phyloP scores from a whole-genome alignment of 2,113 vertebrate genomes.

The Tamias sibiricus region DNA sequence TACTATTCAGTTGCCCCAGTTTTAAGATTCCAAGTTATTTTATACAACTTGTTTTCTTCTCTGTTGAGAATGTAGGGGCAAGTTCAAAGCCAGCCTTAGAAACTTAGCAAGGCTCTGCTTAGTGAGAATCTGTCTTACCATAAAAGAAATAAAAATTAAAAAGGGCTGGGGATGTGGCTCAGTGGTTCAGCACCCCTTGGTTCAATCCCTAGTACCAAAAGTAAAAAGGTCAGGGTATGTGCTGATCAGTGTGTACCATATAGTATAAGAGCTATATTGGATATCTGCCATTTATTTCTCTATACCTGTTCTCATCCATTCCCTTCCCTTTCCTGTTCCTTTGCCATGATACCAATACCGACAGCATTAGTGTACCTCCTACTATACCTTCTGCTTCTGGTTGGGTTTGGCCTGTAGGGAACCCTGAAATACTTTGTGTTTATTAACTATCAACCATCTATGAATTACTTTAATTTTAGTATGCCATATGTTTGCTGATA shows the following conservation, averaged over 20 bases:
- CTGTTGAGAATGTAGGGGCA: too few species aligned
- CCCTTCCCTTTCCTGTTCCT: not conserved
- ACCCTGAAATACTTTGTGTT: not conserved
- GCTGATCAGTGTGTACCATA: not conserved
- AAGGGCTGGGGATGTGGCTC: too few species aligned
- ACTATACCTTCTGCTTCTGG: not conserved
- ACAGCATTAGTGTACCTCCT: not conserved
- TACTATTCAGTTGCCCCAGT: too few species aligned
- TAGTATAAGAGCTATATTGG: not conserved
- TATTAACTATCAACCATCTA: not conserved
- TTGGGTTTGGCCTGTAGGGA: not conserved
- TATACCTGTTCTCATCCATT: not conserved
- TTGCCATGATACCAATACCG: not conserved
- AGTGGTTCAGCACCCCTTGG: too few species aligned
- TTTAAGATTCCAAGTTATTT: too few species aligned
- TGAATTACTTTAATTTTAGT: conserved; percentile 43
- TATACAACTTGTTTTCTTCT: too few species aligned
- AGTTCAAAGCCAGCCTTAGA: too few species aligned
- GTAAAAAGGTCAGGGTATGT: not conserved
- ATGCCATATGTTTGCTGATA: conserved; percentile 11
- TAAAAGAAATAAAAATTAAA: too few species aligned
- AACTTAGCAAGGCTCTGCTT: too few species aligned
- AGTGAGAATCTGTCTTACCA: too few species aligned
- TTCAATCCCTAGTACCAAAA: too few species aligned
- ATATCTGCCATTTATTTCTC: not conserved